phyloP scores from a whole-genome alignment of 2,113 vertebrate species.

The Geothlypis trichas region DNA sequence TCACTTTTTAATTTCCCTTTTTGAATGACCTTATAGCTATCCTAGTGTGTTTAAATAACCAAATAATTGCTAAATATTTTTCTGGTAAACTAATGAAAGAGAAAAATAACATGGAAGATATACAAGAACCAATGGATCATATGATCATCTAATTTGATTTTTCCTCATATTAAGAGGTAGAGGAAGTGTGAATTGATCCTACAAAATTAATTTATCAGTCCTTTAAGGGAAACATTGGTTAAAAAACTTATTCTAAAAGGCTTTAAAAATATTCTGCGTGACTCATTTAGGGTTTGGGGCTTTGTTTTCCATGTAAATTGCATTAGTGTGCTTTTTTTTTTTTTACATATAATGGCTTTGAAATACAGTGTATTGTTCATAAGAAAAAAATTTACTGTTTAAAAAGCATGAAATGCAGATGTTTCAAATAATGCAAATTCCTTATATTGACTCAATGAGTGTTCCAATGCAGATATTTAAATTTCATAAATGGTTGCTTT shows the following conservation, averaged over 20 bases:
- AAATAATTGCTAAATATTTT: not conserved
- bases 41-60: not conserved
- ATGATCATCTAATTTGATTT: not conserved
- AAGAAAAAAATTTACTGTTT: not conserved
- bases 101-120: not conserved
- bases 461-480: not conserved
- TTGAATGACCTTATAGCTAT: not conserved
- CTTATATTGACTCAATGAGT: not conserved
- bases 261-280: not conserved
- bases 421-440: not conserved
- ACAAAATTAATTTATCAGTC: not conserved
- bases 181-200: not conserved
- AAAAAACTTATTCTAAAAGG: not conserved
- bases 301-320: not conserved
- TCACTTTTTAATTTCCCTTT: not conserved
- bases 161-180: not conserved
- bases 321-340: not conserved
- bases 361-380: not conserved
- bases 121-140: not conserved
- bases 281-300: not conserved
- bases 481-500: not conserved
- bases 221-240: not conserved
- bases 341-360: not conserved
- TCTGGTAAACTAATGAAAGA: not conserved
- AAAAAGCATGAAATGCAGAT: not conserved